Base-by-base conservation (phyloP, 2,113 vertebrate genomes). In the Pterophyllum scalare region DNA sequence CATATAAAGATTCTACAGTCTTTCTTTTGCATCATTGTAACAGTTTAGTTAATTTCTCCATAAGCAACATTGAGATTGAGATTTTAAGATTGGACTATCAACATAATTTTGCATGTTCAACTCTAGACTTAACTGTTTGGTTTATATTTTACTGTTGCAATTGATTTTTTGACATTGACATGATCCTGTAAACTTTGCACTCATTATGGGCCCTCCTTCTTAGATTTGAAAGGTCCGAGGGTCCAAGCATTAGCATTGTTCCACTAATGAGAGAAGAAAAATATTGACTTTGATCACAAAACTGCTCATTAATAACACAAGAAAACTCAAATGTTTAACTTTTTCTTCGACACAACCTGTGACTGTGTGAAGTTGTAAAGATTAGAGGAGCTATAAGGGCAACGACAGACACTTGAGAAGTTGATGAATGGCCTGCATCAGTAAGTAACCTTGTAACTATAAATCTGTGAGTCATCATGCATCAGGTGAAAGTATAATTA, bases 201-300 rank as follows among this genome's bases (percentile, higher is more conserved):
- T 26, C 26, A 49, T 19, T 56, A 59, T 19, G 81, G 77, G 70
- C 65, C 52, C 76, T 88, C 76, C 72, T 76, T 82, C 61, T 46
- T 77, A 49, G 15, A 33, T 60, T 28, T 81, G 59, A 78, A 77
- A 31, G n/a, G 38, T 84, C n/a, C 81, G 46, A 87, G 78, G 88
- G 62, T 76, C 57, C 77, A 5, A 13, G 2, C 78, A 24, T 86
- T 61, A 59, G 49, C 52, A 57, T 64, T 79, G 49, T 72, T 38
- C 74, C 62, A 56, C 76, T 65, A 33, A 81, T 61, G 61, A 31
- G 14, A 5, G 52, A 56, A 58, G 24, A 15, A 14, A 5, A 81
- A 26, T 86, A 59, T 93, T 88, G 84, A 79, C 89, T 87, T 83
- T 79, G 74, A 58, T 77, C 81, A 79, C 20, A 38, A 65, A 60